Evolutionary conservation across 2,797 vertebrate genomes (phyloP).

Genomic region (Oreochromis mossambicus): DNA sequence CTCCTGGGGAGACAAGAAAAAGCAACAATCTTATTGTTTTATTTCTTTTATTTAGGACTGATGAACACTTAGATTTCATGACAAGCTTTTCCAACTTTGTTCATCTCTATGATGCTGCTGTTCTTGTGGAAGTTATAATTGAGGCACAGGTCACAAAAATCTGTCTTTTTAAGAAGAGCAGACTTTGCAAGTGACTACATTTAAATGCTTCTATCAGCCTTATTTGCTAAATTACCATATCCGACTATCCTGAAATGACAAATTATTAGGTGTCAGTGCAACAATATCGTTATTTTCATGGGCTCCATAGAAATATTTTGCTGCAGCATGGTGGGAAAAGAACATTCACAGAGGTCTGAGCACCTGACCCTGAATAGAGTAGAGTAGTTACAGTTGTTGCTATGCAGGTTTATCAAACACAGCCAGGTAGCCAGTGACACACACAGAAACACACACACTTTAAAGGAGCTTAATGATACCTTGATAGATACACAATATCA

Average conservation of each 20-base stretch:
- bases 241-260: fast-evolving
- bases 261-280: not conserved
- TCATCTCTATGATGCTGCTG: not conserved
- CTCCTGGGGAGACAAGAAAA: not conserved
- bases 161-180: not conserved
- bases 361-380: not conserved
- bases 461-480: not conserved
- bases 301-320: not conserved
- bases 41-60: not conserved
- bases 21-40: not conserved
- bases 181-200: not conserved
- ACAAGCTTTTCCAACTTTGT: not conserved
- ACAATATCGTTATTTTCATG: fast-evolving
- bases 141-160: not conserved
- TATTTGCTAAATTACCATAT: not conserved
- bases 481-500: not conserved
- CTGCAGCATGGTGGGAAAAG: not conserved
- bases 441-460: not conserved
- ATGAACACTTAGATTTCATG: fast-evolving
- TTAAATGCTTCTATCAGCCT: not conserved
- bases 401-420: not conserved
- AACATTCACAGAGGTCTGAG: not conserved
- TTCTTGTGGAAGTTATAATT: not conserved
- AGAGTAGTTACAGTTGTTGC: not conserved
- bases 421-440: not conserved